These are phyloP conservation scores for Malurus elegans DNA, from an alignment of 2,113 vertebrate species.

Conservation along the genomic window DNA sequence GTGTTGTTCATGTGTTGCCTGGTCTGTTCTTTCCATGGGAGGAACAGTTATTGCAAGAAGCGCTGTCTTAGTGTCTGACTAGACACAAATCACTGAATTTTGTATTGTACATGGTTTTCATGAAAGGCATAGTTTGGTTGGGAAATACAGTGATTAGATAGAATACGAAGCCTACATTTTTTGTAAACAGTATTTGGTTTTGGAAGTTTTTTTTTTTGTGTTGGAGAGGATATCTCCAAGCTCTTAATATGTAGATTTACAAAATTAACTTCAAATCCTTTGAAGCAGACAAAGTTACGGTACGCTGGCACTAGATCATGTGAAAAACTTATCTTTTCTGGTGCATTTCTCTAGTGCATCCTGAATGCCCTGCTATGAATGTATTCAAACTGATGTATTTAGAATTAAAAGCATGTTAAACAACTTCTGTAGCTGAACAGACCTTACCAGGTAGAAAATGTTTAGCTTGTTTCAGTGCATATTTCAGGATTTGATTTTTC, in stretches of 20 bases:
- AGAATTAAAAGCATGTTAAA: background rate
- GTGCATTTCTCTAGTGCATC: background rate
- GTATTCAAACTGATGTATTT: background rate
- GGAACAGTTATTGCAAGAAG: background rate
- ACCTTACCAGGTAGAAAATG: background rate
- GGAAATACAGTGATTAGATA: conserved; percentile 3
- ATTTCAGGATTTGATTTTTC: conserved; percentile 42
- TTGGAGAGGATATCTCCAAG: background rate
- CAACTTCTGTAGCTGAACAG: background rate
- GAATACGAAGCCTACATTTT: conserved; percentile 22
- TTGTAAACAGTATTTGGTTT: conserved; percentile 1
- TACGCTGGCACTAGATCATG: background rate
- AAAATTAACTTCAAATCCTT: background rate
- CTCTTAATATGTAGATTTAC: background rate
- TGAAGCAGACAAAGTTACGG: background rate
- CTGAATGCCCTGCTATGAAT: background rate
- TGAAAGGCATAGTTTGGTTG: background rate
- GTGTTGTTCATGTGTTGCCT: background rate
- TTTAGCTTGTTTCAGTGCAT: background rate
- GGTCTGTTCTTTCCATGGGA: background rate
- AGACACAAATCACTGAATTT: background rate
- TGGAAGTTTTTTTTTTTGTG: background rate
- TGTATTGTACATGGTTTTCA: background rate
- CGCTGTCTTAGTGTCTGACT: background rate
- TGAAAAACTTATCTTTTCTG: background rate